Evolutionary conservation across 2,888 invertebrate genomes (phyloP), one percentile per base, ranked within the genome.

Genomic region (Ectemnius continuus): DNA sequence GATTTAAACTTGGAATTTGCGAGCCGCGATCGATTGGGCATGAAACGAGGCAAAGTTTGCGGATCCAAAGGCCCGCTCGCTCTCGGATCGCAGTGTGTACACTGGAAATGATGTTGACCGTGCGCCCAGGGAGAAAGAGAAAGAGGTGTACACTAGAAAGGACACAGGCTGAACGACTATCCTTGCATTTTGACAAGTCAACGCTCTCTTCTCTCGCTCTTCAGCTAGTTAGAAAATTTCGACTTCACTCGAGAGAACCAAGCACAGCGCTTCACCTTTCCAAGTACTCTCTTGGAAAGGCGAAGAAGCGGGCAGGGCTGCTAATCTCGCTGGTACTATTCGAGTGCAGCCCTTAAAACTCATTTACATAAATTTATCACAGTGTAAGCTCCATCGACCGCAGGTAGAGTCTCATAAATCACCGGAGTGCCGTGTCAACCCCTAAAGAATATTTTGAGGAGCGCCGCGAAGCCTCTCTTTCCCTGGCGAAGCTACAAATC

Each of bases 101-200:
- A 83, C 79, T 85, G 76, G 82, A 86, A 84, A 88, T 88, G 82
- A 88, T 87, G 86, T 88, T 87, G 87, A 87, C 85, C 85, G 83
- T 85, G 76, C 79, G 75, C 74, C 80, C 67, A 67, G 59, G 56
- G 61, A 70, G 56, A 67, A 36, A 36, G 36, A 11, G 36, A 36
- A 36, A 36, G 36, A 36, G 36, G 36, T 23, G 23, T 36, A 36
- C 36, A 36, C 6, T 6, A 36, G 36, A 11, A 36, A 11, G 8
- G 36, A 36, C 36, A 11, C 36, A 6, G 71, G 52, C 48, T 67
- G 36, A 52, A 48, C 57, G 16, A 64, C 60, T 59, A 67, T 73
- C 57, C 61, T 70, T 76, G 56, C 58, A 56, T 62, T 61, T 47
- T 67, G 67, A 57, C 76, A 76, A 78, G 78, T 78, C 79, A 78